These are phyloP conservation scores for Microctonus aethiopoides DNA, from an alignment of 2,888 invertebrate genomes.

Conservation along the genomic window DNA sequence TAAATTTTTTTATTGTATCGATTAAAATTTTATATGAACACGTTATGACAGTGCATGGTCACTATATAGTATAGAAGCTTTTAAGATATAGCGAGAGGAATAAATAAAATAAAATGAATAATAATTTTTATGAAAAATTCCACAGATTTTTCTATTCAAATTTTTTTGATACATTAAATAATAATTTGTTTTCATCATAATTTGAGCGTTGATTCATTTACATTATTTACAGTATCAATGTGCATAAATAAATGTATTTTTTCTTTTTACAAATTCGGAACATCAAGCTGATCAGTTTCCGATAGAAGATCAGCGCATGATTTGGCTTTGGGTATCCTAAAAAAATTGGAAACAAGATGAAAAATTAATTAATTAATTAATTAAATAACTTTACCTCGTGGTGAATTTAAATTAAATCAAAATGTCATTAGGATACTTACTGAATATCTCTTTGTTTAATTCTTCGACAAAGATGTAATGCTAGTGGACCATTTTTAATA, in stretches of 20 bases:
- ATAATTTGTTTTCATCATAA: background rate
- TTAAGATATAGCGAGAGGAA: conserved; percentile 40
- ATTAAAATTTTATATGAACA: conserved; percentile 39
- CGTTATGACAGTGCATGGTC: conserved; percentile 17
- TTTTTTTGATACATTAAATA: conserved; percentile 9
- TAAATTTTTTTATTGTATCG: conserved; percentile 44
- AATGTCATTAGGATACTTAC: conserved; percentile 63
- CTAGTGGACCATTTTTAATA: conserved; percentile 81
- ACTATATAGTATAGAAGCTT: conserved; percentile 35
- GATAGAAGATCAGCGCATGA: conserved; percentile 79
- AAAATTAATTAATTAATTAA: conserved; percentile 23
- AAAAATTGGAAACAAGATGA: conserved; percentile 56
- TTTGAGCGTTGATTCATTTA: conserved; percentile 43
- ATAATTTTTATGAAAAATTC: background rate
- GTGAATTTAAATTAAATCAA: no score
- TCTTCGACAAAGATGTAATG: conserved; percentile 78
- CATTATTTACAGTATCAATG: conserved; percentile 51
- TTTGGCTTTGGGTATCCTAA: conserved; percentile 77
- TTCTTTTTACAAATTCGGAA: conserved; percentile 1
- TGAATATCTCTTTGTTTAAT: conserved; percentile 64
- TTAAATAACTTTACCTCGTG: background rate
- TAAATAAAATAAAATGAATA: conserved; percentile 39
- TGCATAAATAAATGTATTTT: conserved; percentile 24
- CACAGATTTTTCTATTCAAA: background rate
- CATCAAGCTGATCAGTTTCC: conserved; percentile 67